Evolutionary conservation across 1,140 invertebrate species (phyloP), one percentile per base, ranked within the genome.

Genomic region (Solenopsis invicta): DNA sequence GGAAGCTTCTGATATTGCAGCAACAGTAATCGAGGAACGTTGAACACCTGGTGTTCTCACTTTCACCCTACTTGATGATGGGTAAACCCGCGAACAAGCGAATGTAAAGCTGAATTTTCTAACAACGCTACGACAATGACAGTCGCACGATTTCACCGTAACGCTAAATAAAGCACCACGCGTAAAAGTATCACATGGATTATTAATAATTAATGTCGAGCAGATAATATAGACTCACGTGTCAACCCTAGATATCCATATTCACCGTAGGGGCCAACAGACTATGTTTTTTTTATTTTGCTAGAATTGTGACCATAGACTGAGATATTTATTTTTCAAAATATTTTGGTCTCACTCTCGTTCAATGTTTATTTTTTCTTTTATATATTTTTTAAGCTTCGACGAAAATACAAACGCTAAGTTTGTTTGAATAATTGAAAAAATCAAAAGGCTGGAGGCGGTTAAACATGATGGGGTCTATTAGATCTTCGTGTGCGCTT

Each of bases 41-140:
- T 9, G 54, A 84, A 84, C 80, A 84, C 80, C 80, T 84, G 80
- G 34, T 62, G 34, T 62, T 75, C 80, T 84, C 41, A 61, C 69
- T 84, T 84, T 84, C 24, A 48, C 54, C 80, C 80, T 37, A 74
- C 37, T 29, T 29, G 54, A 71, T 74, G 54, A 82, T 54, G 41
- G 59, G 9, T 61, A 50, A 62, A 21, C 24, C 24, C 80, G 24
- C 18, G 48, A 61, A 34, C 16, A 18, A 48, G 41, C 52, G 41
- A 21, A 29, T 56, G 69, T 37, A 24, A 62, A 50, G 2, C 54
- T 75, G 69, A 84, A 84, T 84, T 84, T 75, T 75, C 80, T 4
- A 84, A 61, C 69, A 74, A 29, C 24, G 9, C 13, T 37, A 29
- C 50, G 48, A 64, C 50, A 61, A 64, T 48, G 48, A 61, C 54